phyloP scores from a whole-genome alignment of 2,888 invertebrate genomes.

The Noctua janthina region DNA sequence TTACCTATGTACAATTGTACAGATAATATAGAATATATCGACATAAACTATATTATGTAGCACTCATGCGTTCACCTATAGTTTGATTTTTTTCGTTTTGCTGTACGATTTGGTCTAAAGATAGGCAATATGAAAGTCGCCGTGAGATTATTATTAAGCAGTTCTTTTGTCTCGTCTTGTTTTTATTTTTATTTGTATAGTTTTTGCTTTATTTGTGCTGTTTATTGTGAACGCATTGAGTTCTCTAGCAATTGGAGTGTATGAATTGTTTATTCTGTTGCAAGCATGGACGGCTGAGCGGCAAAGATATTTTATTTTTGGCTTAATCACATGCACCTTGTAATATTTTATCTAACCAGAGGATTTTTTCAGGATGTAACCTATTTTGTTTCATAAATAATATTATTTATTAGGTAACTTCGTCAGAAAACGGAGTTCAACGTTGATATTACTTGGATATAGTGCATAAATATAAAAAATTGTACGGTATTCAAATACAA shows the following conservation, averaged over 20 bases:
- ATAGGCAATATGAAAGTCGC: conserved; percentile 14
- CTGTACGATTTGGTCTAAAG: conserved; percentile 1
- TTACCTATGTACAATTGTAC: too few relatives aligned
- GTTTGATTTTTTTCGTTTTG: conserved; percentile 11
- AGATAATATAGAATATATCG: neutral
- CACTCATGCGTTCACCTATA: conserved; percentile 31
- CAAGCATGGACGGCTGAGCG: neutral
- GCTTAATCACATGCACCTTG: neutral
- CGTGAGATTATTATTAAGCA: conserved; percentile 24
- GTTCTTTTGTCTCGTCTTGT: conserved; percentile 20
- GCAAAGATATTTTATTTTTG: neutral
- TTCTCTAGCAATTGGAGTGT: conserved; percentile 4
- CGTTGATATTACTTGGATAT: too few relatives aligned
- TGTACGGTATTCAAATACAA: too few relatives aligned
- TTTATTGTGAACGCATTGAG: conserved; percentile 19
- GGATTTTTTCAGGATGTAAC: too few relatives aligned
- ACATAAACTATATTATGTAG: conserved; percentile 16
- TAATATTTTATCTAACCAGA: neutral
- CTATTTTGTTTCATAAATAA: too few relatives aligned
- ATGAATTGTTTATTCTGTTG: conserved; percentile 1
- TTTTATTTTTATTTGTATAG: neutral
- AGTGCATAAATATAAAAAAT: too few relatives aligned
- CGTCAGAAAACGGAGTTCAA: too few relatives aligned
- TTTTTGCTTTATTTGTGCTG: neutral
- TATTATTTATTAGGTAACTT: too few relatives aligned